Conservation (phyloP, 1,140 invertebrate genomes). For the Bombus sylvicola region DNA sequence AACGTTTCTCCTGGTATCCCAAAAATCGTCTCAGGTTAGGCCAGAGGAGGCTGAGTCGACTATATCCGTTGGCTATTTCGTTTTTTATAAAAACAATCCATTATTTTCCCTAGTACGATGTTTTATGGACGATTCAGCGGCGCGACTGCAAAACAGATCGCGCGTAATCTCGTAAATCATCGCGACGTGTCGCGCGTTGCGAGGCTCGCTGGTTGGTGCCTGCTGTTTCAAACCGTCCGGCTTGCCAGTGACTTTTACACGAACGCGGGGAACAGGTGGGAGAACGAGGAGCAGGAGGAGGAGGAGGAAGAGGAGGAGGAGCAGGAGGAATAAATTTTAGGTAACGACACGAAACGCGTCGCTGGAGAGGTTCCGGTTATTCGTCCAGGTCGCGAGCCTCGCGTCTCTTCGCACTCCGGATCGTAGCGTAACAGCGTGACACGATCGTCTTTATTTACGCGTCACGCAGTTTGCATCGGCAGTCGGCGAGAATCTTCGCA, state of each 20-base stretch:
- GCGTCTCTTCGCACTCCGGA: background rate
- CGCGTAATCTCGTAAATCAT: conserved; percentile 47
- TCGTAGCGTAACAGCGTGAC: background rate
- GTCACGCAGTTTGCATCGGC: too few relatives aligned
- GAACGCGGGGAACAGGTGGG: conserved; percentile 2
- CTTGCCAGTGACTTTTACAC: conserved; percentile 2
- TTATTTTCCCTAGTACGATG: background rate
- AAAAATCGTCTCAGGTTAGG: too few relatives aligned
- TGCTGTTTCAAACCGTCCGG: conserved; percentile 6
- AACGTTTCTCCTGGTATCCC: too few relatives aligned
- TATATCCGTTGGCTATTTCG: too few relatives aligned
- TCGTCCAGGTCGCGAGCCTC: background rate
- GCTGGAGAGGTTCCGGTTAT: conserved; percentile 1
- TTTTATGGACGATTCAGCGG: background rate
- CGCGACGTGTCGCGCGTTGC: conserved; percentile 25
- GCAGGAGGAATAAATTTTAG: conserved; percentile 19
- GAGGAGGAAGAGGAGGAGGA: too few relatives aligned
- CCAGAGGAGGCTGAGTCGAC: background rate
- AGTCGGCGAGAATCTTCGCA: conserved; percentile 12
- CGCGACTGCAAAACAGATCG: conserved; percentile 15
- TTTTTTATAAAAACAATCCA: background rate
- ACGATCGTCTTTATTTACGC: conserved; percentile 56
- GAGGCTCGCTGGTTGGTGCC: background rate
- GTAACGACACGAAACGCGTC: conserved; percentile 30
- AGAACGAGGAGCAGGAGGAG: background rate